Percentiles rank a stretch among this genome's conserved stretches.
These are phyloP conservation scores for Cybosia mesomella DNA, from an alignment of 2,888 invertebrate genomes.

Conservation along the genomic window DNA sequence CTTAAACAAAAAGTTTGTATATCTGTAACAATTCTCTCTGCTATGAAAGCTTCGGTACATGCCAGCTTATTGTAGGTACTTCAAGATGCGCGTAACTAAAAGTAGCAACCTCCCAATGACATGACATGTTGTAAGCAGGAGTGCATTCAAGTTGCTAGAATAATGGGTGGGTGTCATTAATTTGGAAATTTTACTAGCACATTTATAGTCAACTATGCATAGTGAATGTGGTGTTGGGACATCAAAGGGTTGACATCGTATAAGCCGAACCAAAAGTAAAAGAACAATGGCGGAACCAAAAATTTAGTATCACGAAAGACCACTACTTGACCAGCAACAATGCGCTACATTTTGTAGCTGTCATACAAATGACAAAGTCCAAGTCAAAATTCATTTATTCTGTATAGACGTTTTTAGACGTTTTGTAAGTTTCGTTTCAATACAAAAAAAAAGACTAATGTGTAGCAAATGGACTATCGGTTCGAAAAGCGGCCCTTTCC, in stretches of 20 bases:
- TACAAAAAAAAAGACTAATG: too few relatives aligned
- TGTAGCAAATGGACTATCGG: too few relatives aligned
- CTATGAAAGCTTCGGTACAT: not conserved
- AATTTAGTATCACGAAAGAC: too few relatives aligned
- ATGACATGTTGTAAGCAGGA: not conserved
- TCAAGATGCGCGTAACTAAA: not conserved
- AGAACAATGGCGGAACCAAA: too few relatives aligned
- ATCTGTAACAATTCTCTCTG: not conserved
- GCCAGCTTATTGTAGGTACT: not conserved
- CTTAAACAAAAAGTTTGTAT: not conserved
- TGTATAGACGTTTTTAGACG: too few relatives aligned
- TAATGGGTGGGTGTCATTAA: not conserved
- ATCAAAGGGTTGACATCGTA: not conserved
- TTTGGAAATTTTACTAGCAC: not conserved
- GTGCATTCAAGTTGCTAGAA: not conserved
- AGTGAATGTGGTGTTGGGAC: not conserved
- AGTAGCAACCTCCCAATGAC: not conserved
- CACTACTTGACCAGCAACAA: too few relatives aligned
- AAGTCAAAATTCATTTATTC: too few relatives aligned
- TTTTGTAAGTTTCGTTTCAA: too few relatives aligned
- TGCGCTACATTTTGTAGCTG: too few relatives aligned
- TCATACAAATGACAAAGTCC: too few relatives aligned
- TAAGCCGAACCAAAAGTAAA: too few relatives aligned
- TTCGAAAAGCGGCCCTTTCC: too few relatives aligned
- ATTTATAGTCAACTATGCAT: not conserved